phyloP scores from a whole-genome alignment of 2,113 vertebrate species.

The Sylvietta virens region DNA sequence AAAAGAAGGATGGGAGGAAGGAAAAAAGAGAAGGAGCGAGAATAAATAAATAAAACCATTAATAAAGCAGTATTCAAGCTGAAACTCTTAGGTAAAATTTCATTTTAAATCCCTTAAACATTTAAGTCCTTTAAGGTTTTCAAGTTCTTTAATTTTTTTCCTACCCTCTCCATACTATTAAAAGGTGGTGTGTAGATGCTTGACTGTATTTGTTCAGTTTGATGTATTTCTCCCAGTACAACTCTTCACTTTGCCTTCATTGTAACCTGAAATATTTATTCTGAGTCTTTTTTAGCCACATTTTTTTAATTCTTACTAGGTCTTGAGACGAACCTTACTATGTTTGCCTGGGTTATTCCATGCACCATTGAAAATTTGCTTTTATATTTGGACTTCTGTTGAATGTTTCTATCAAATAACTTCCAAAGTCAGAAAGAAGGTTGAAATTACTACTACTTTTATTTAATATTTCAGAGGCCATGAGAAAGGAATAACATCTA shows the following conservation, averaged over 20 bases:
- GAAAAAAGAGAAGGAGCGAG: not conserved
- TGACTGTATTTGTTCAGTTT: not conserved
- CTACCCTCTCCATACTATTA: not conserved
- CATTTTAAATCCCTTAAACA: not conserved
- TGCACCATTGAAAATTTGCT: not conserved
- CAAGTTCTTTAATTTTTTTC: not conserved
- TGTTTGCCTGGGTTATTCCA: not conserved
- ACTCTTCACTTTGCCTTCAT: not conserved
- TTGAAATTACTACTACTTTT: not conserved
- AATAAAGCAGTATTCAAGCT: not conserved
- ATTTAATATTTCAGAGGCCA: not conserved
- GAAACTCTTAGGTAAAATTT: not conserved
- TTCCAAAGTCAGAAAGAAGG: not conserved
- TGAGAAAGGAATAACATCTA: not conserved
- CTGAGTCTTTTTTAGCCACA: not conserved
- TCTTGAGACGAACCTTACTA: not conserved
- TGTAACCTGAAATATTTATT: not conserved
- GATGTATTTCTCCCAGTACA: not conserved
- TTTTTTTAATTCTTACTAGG: not conserved
- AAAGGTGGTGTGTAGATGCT: not conserved
- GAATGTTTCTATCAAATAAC: not conserved
- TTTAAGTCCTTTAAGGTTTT: not conserved
- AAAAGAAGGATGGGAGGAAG: not conserved
- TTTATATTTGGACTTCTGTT: not conserved
- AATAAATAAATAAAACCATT: not conserved